These are phyloP conservation scores for Drosophila barbarae DNA, from an alignment of 2,888 invertebrate genomes.

Conservation along the genomic window DNA sequence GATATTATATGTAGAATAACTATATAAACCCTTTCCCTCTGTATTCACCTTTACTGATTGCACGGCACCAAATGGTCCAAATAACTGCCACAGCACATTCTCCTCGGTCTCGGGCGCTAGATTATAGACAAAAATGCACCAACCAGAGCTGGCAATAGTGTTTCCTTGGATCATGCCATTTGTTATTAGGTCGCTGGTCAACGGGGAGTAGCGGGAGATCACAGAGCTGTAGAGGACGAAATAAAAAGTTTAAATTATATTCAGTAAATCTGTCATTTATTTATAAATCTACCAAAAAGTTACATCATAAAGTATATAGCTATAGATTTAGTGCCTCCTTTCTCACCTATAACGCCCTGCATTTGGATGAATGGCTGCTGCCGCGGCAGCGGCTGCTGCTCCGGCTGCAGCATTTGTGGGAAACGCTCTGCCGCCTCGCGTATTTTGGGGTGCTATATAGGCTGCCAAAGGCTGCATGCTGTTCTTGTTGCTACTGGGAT, in stretches of 20 bases:
- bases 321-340: not conserved
- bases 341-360: slow-evolving; percentile 79
- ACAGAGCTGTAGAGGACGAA: slow-evolving; percentile 72
- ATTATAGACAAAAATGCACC: slow-evolving; percentile 94
- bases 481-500: slow-evolving; percentile 93
- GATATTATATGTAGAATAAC: too few species aligned
- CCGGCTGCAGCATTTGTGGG: slow-evolving; percentile 84
- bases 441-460: slow-evolving; percentile 89
- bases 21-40: too few species aligned
- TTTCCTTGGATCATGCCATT: slow-evolving; percentile 90
- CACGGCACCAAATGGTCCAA: slow-evolving; percentile 98
- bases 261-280: not conserved
- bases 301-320: not conserved
- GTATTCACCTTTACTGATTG: slow-evolving; percentile 95
- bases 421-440: slow-evolving; percentile 85
- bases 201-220: slow-evolving; percentile 87
- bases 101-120: slow-evolving; percentile 97
- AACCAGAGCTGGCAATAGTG: slow-evolving; percentile 90
- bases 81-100: slow-evolving; percentile 96
- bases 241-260: too few species aligned
- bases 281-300: not conserved
- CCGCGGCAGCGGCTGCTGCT: slow-evolving; percentile 77
- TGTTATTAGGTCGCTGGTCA: slow-evolving; percentile 90
- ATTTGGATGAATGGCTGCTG: slow-evolving; percentile 79
- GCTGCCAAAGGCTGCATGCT: slow-evolving; percentile 89